phyloP scores from a whole-genome alignment of 2,797 vertebrate genomes.

The Cyprinodon diabolis region DNA sequence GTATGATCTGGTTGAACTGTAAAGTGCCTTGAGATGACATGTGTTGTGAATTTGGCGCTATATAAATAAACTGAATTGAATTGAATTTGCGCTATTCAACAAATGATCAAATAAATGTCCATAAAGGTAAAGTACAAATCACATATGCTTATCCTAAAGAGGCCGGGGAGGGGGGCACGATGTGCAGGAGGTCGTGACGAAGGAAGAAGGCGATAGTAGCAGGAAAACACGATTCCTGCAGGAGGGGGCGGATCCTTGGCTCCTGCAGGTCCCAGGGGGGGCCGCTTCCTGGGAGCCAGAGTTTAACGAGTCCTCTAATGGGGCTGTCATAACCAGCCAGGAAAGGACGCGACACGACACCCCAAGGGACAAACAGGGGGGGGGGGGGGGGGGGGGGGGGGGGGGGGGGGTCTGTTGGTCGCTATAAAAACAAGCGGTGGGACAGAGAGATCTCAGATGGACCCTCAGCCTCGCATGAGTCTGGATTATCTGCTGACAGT shows the following conservation, averaged over 20 bases:
- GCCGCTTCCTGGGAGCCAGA: conserved; percentile 28
- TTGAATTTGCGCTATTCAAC: too few species aligned
- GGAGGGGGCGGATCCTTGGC: neutral
- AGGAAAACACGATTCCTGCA: conserved; percentile 55
- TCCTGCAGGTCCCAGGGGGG: conserved; percentile 36
- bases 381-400: neutral
- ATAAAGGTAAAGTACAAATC: neutral
- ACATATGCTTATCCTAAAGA: too few species aligned
- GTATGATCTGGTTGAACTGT: too few species aligned
- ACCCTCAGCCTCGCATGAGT: neutral
- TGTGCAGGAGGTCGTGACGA: conserved; percentile 41
- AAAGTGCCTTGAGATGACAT: too few species aligned
- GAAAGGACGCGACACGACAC: conserved; percentile 47
- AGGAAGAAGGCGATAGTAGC: conserved; percentile 13
- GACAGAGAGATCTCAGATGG: neutral
- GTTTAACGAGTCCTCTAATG: conserved; percentile 24
- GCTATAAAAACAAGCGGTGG: conserved; percentile 34
- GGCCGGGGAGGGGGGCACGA: neutral
- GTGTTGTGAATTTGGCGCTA: too few species aligned
- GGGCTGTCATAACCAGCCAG: conserved; percentile 15
- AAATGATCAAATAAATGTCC: neutral
- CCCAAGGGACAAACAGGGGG: neutral
- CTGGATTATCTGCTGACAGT: neutral
- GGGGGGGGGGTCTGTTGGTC: neutral
- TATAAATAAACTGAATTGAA: too few species aligned